Evolutionary conservation across 1,140 invertebrate genomes (phyloP).

Genomic region (Zeugodacus cucurbitae): DNA sequence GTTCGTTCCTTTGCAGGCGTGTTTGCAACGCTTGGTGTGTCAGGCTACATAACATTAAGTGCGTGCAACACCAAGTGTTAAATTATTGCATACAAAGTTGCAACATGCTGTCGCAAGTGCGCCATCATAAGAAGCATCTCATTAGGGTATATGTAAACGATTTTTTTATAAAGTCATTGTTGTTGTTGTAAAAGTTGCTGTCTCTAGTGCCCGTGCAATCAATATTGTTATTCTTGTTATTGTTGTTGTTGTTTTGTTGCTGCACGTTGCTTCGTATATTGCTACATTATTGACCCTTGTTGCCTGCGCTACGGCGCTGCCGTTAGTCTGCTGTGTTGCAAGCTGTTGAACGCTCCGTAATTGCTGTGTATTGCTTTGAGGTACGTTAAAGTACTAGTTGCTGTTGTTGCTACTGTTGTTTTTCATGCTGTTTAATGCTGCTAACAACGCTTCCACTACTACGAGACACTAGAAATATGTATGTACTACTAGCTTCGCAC

Average conservation of each 20-base stretch:
- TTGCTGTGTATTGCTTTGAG: not conserved
- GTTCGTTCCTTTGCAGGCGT: not conserved
- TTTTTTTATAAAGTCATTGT: not conserved
- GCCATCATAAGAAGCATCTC: not conserved
- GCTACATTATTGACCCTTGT: constrained; percentile 12
- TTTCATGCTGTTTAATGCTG: not conserved
- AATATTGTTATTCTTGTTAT: not conserved
- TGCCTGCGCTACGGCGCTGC: not conserved
- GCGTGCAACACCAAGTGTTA: constrained; percentile 21
- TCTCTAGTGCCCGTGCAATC: not conserved
- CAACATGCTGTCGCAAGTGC: not conserved
- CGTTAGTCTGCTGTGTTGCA: not conserved
- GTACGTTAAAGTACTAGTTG: not conserved
- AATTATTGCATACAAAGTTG: constrained; percentile 28
- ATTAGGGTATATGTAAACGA: not conserved
- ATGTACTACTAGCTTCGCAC: too few relatives aligned
- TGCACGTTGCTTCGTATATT: not conserved
- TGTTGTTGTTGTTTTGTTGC: not conserved
- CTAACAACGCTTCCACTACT: too few relatives aligned
- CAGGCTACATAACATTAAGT: constrained; percentile 28
- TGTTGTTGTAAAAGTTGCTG: not conserved
- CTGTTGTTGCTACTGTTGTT: not conserved
- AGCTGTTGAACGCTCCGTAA: not conserved
- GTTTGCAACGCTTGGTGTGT: not conserved
- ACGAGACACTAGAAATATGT: too few relatives aligned